A percentile compares a stretch with the other conserved stretches of the same genome.
These are phyloP conservation scores for Doris montereyensis DNA, from an alignment of 2,888 invertebrate species.

Conservation along the genomic window DNA sequence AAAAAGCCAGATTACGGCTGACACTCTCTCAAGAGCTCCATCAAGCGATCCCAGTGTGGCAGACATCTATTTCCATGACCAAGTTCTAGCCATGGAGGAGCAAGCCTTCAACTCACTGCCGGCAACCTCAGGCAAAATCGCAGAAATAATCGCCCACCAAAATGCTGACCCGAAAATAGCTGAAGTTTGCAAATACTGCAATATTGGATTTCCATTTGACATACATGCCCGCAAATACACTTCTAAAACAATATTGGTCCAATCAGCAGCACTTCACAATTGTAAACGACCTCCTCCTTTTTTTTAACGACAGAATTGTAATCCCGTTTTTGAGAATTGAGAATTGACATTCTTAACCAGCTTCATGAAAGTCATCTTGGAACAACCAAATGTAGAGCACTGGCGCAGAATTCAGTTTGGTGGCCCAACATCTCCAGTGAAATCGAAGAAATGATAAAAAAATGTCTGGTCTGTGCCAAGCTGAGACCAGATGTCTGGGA, in stretches of 20 bases:
- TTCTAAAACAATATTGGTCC: too few relatives aligned
- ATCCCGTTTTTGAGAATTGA: not conserved
- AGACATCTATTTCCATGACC: too few relatives aligned
- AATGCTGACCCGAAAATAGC: too few relatives aligned
- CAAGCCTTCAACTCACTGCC: too few relatives aligned
- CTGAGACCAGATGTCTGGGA: not conserved
- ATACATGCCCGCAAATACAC: not conserved
- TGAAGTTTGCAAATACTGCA: slow-evolving; percentile 8
- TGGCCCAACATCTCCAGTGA: too few relatives aligned
- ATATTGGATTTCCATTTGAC: slow-evolving; percentile 7
- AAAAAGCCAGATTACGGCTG: too few relatives aligned
- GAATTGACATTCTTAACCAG: not conserved
- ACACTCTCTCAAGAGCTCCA: not conserved
- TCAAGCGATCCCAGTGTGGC: not conserved
- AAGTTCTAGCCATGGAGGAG: too few relatives aligned
- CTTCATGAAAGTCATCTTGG: too few relatives aligned
- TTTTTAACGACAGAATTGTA: not conserved
- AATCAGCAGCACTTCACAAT: too few relatives aligned
- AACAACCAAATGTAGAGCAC: too few relatives aligned
- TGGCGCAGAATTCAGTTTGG: too few relatives aligned
- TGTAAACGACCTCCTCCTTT: slow-evolving; percentile 1
- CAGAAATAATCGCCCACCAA: not conserved
- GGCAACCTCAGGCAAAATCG: not conserved
- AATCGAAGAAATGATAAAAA: not conserved
- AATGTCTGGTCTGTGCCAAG: not conserved